Evolutionary conservation across 2,888 invertebrate species (phyloP), one percentile per base, ranked within the genome.

Genomic region (Drosophila paracracens): DNA sequence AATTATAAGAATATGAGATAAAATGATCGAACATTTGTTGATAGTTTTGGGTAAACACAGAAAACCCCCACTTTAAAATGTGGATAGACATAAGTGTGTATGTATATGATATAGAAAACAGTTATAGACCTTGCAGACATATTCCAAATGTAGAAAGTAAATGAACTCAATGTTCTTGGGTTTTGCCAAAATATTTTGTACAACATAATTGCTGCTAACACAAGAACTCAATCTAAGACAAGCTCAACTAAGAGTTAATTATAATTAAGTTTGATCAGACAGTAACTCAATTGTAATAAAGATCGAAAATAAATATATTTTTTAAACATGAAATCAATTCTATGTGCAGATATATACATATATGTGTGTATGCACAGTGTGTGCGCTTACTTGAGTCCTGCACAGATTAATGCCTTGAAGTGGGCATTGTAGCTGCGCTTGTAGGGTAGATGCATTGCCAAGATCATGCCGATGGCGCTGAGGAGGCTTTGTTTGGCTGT

Each of bases 401-500:
- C 97, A 93, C 99, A 99, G 59, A 99, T 95, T 92, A 99, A 98
- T 0, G 99, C 99, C 93, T 99, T 99, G 91, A 99, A 99, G 94
- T 99, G 99, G 25, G 99, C 97, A 94, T 99, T 99, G 77, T 96
- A 96, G 91, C 98, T 98, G 88, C 99, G 95, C 92, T 99, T 99
- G 88, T 99, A 97, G 0, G 97, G 97, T 11, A 96, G 95, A 93
- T 99, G 99, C 38, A 97, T 96, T 18, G 97, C 95, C 65, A 98
- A 95, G 76, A 99, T 98, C 91, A 96, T 97, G 51, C 99, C 99
- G 75, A 99, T 97, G 46, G 97, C 96, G 89, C 97, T 97, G 48
- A 99, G 94, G 86, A 99, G 94, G 88, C 97, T 97, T 67, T 93
- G 92, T 56, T 93, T 93, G 63, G 91, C 90, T 11, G 93, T 92